Base-by-base conservation (phyloP, 2,797 vertebrate genomes). In the Poecile montanus region DNA sequence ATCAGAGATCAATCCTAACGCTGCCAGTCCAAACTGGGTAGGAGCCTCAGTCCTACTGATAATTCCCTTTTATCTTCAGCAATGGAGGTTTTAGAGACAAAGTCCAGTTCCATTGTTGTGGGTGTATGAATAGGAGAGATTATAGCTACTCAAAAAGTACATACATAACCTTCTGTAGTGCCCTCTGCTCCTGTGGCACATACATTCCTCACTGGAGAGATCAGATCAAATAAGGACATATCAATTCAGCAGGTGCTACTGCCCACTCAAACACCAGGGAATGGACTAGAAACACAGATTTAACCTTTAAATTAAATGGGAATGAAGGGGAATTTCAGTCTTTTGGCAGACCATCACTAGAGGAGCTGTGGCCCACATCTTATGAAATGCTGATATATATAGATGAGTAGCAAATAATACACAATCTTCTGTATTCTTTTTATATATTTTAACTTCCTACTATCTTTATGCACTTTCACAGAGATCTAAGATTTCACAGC, bases 401-500 rank as follows among this genome's bases (percentile, higher is more conserved):
- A 81, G 70, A 67, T 22, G 20, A 88, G 36, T 6, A 81, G 73
- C 71, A 88, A 93, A 88, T 81, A 85, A 86, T 21, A 70, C 71
- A 82, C 20, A 30, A 45, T 70, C 45, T 83, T 77, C 44, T 58
- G 26, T 54, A 56, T 70, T 80, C 18, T 63, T 85, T 91, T 57
- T 13, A 71, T 82, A 76, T 47, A 86, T 86, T 88, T 94, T 86
- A 93, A 88, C 62, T 57, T 93, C 53, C 57, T 62, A 60, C 56
- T 73, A 72, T 61, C 74, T 91, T 78, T 61, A 76, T 3, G 40
- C 53, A 53, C 58, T 79, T 86, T 93, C 91, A 70, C 56, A 74
- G 71, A 86, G 60, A 91, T 79, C 67, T 88, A 63, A 76, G 63
- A 85, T 88, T 84, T 92, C 42, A 40, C 34, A 79, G 71, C 66